Conservation (phyloP, 2,888 invertebrate species). For the Piscicola geometra region DNA sequence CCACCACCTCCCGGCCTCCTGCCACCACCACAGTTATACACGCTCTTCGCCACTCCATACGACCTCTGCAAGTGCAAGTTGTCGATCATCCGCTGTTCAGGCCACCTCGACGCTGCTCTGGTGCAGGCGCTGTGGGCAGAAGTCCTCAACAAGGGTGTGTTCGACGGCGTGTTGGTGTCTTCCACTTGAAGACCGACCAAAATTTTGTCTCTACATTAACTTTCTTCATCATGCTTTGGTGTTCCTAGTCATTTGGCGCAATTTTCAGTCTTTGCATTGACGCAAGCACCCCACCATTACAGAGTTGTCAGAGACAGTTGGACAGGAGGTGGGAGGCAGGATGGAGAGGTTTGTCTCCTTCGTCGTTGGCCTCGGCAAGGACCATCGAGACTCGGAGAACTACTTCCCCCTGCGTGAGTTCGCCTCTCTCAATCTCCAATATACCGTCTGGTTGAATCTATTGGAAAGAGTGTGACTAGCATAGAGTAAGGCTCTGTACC, state of each 20-base stretch:
- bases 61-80: conserved; percentile 87
- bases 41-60: conserved; percentile 84
- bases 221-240: neutral
- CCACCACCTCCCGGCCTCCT: no score
- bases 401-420: conserved; percentile 36
- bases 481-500: no score
- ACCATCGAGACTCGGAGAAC: conserved; percentile 31
- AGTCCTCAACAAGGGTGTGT: conserved; percentile 62
- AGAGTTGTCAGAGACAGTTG: conserved; percentile 47
- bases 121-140: conserved; percentile 88
- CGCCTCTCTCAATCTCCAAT: neutral
- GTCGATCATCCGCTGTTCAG: conserved; percentile 82
- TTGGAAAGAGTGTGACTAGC: neutral
- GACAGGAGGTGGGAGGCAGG: conserved; percentile 8
- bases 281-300: conserved; percentile 28
- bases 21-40: conserved; percentile 75
- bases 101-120: conserved; percentile 78
- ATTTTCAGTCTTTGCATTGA: neutral
- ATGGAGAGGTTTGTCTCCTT: conserved; percentile 12
- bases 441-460: neutral
- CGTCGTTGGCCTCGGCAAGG: conserved; percentile 17
- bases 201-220: neutral
- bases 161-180: no score
- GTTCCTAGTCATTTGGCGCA: neutral
- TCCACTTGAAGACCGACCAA: neutral